Evolutionary conservation across 2,113 vertebrate genomes (phyloP), one percentile per base, ranked within the genome.

Genomic region (Hydrolagus affinis): DNA sequence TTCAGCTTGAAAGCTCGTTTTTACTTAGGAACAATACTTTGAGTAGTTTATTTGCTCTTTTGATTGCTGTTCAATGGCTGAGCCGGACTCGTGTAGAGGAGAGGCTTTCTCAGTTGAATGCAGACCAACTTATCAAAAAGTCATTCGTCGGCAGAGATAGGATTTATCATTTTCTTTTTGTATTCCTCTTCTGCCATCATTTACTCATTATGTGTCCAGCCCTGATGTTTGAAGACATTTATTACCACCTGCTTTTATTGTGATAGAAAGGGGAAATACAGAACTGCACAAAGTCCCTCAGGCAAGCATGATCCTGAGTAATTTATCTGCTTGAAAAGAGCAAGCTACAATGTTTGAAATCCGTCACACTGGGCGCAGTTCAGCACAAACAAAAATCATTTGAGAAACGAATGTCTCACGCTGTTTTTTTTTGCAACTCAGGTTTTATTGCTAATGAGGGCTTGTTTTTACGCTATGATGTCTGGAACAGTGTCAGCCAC

Each of bases 141-240:
- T 87, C 87, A 88, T 92, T 93, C 92, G 91, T 92, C 89, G 80
- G 72, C 88, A 89, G 77, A 86, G 87, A 91, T 87, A 62, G 89
- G 87, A 90, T 71, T 87, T 90, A 91, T 91, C 92, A 89, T 93
- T 92, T 91, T 87, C 91, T 93, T 92, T 88, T 89, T 0, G 86
- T 89, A 91, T 90, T 89, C 62, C 78, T 87, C 86, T 91, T 90
- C 89, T 89, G 90, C 91, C 92, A 93, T 93, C 93, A 93, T 94
- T 92, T 94, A 89, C 91, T 93, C 92, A 92, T 93, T 92, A 92
- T 86, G 89, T 73, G 85, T 91, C 91, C 90, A 88, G 91, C 91
- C 90, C 87, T 90, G 91, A 93, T 90, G 86, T 60, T 89, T 92
- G 86, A 21, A 89, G 91, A 91, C 91, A 89, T 93, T 93, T 91